Conservation (phyloP, 2,113 vertebrate genomes). For the Alces alces region DNA sequence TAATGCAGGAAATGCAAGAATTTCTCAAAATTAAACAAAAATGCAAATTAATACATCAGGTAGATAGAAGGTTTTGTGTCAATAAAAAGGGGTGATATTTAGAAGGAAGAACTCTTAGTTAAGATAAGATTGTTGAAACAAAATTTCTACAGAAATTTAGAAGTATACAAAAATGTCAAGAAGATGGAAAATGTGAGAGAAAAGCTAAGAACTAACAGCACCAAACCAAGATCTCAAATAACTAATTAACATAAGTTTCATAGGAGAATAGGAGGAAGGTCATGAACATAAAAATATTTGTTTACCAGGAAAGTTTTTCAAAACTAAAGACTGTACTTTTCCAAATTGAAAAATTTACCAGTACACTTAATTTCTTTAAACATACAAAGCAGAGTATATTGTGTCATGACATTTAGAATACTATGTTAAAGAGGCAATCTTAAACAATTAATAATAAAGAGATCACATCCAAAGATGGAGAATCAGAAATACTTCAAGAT, state of each 20-base stretch:
- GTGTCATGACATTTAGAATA: not conserved
- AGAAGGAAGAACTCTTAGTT: not conserved
- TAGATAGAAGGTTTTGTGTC: not conserved
- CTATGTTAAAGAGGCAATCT: not conserved
- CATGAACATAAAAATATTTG: not conserved
- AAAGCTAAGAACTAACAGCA: not conserved
- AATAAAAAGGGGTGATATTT: not conserved
- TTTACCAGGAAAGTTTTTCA: not conserved
- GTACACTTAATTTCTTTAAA: not conserved
- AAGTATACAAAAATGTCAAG: not conserved
- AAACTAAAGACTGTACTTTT: not conserved
- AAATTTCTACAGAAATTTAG: not conserved
- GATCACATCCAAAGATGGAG: not conserved
- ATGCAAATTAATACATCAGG: not conserved
- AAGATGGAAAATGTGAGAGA: not conserved
- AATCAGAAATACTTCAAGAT: not conserved
- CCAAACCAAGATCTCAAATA: not conserved
- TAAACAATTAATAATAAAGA: not conserved
- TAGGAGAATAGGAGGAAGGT: not conserved
- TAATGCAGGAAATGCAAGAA: not conserved
- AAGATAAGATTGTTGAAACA: conserved; percentile 1
- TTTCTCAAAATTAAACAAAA: conserved; percentile 20
- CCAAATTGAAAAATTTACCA: not conserved
- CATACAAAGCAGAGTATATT: not conserved
- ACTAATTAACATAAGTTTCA: not conserved